Evolutionary conservation across 2,797 vertebrate genomes (phyloP), one percentile per base, ranked within the genome.

Genomic region (Xiphorhynchus erythropygius): DNA sequence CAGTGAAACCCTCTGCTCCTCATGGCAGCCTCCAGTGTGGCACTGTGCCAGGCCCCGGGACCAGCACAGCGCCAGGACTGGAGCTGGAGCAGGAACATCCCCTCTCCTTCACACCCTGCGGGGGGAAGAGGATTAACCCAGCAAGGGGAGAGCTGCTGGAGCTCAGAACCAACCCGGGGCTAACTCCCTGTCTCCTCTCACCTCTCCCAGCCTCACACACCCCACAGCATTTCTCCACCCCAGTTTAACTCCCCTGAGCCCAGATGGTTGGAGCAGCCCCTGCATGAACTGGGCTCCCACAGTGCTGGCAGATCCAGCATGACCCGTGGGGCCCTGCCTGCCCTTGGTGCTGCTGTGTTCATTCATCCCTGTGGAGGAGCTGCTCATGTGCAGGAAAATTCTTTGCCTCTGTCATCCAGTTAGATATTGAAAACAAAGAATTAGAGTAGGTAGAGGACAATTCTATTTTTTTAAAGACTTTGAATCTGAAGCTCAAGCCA

Each of bases 221-320:
- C 35, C 57, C 42, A 33, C 56, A 84, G 69, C 44, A 10, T 35
- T 18, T 50, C 56, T 41, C 33, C 64, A 25, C 12, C n/a, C 21
- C 5, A 52, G 18, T 37, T 67, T 70, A 78, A 87, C 57, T 33
- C 89, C 27, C 1, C 37, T 11, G 17, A 80, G 55, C 59, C 18
- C 16, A 14, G 56, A 15, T 3, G 32, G 47, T 30, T 30, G 25
- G 41, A 68, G 70, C 18, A 71, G 85, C 67, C 74, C 57, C 35
- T 0, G 0, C 0, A 33, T 0, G 2, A 65, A 18, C 50, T 30
- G 83, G 44, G 18, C 52, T 53, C n/a, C 23, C 7, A 14, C 6
- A 52, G 77, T 4, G 0, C 7, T 21, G 47, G 47, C 60, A 75
- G 67, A 35, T 10, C n/a, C 77, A 83, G 57, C 37, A 39, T 0